Conservation (phyloP, 1,140 invertebrate species). For the Hylaeus anthracinus region DNA sequence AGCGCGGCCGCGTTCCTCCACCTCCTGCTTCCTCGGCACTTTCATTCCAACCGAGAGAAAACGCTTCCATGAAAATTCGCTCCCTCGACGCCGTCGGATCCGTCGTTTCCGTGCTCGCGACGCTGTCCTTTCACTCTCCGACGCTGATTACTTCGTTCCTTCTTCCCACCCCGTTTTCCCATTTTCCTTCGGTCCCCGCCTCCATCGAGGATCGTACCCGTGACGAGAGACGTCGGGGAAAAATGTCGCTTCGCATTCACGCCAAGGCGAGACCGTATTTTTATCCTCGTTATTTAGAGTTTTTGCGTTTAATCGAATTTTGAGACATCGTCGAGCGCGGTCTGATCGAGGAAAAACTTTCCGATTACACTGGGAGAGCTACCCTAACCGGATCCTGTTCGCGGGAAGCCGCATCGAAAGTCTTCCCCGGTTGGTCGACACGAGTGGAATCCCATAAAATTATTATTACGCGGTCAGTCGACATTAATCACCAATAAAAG, state of each 20-base stretch:
- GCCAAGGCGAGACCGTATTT: not conserved
- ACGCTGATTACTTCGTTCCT: conserved; percentile 60
- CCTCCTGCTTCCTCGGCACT: conserved; percentile 41
- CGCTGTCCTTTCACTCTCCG: conserved; percentile 55
- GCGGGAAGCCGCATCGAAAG: not conserved
- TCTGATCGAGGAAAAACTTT: no score
- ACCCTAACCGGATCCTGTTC: no score
- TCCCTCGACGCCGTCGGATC: conserved; percentile 36
- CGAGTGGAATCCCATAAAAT: conserved; percentile 26
- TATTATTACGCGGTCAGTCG: conserved; percentile 22
- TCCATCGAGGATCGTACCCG: not conserved
- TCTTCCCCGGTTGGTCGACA: no score
- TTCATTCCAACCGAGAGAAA: conserved; percentile 56
- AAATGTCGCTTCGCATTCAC: conserved; percentile 19
- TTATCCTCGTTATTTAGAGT: conserved; percentile 14
- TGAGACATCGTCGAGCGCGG: no score
- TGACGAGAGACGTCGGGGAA: not conserved
- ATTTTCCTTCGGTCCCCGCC: not conserved
- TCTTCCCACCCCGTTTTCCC: conserved; percentile 24
- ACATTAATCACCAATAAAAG: conserved; percentile 51
- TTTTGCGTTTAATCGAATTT: not conserved
- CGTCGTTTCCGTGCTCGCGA: conserved; percentile 58
- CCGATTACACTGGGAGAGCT: not conserved
- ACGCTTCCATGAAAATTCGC: conserved; percentile 64
- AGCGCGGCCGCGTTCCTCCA: conserved; percentile 51